Evolutionary conservation across 2,888 invertebrate genomes (phyloP).

Genomic region (Plusia festucae): DNA sequence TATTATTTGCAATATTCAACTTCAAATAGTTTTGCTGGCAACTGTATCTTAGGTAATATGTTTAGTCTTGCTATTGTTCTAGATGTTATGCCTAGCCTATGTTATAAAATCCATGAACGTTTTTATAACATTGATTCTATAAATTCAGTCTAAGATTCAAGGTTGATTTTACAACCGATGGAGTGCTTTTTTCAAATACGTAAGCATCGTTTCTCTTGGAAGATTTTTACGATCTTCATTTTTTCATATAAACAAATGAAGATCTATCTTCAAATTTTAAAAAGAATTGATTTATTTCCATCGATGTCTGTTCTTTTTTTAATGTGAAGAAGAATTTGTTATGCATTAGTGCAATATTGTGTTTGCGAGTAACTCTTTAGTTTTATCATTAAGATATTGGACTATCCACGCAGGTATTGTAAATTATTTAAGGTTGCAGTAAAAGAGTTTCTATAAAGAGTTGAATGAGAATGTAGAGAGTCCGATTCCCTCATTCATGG

Average conservation of each 20-base stretch:
- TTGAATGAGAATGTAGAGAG: background rate
- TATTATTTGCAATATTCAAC: conserved; percentile 21
- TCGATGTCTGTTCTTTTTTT: no score
- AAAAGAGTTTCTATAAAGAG: background rate
- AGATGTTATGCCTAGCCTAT: background rate
- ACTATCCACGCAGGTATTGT: no score
- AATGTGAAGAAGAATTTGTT: no score
- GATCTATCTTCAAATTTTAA: background rate
- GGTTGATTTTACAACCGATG: background rate
- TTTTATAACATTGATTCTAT: background rate
- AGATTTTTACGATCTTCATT: background rate
- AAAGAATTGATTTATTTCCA: no score
- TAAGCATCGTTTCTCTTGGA: background rate
- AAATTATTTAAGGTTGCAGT: no score
- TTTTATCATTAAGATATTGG: no score
- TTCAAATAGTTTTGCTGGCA: background rate
- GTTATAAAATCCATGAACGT: background rate
- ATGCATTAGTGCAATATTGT: no score
- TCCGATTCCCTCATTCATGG: background rate
- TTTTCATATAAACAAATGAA: background rate
- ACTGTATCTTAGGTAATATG: conserved; percentile 2
- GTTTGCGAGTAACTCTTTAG: no score
- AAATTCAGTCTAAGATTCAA: conserved; percentile 5
- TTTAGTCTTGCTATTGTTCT: conserved; percentile 6
- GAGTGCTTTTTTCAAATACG: no score